Base-by-base conservation (phyloP, 2,797 vertebrate genomes). In the Stomatorhinus walkeri region DNA sequence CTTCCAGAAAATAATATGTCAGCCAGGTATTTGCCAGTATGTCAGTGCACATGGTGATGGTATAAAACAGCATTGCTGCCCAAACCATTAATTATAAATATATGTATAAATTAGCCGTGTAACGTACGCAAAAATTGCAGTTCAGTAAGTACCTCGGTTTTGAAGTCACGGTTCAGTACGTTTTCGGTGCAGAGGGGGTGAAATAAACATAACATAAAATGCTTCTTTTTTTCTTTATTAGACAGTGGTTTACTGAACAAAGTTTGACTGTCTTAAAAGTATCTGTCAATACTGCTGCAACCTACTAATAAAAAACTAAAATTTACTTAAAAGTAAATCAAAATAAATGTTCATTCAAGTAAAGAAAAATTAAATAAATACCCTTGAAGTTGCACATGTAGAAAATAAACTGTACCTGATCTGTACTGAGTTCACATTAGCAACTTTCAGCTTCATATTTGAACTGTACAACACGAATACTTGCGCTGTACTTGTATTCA, bases 1-100 rank as follows among this genome's bases (percentile, higher is more conserved):
- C 97, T 98, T 28, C 97, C 98, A 1, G 97, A 98, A 93, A 97
- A 97, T 87, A 95, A 95, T 85, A 99, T 98, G 98, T 95, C 96
- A 40, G 97, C 96, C 93, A 98, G 98, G 98, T 99, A 96, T 81
- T 48, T 46, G 56, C 85, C 89, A 14, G 48, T 88, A 72, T 84
- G 40, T 49, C 8, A 24, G 8, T 40, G 76, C 19, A 9, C 32
- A 24, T 43, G 56, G 87, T 89, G 19, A n/a, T 68, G 49, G 54
- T 32, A 59, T 36, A 54, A 89, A 79, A 87, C 49, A 88, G 22
- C 32, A 43, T 3, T 8, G 52, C 72, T 90, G 79, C 79, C 52
- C 86, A 81, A 87, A 88, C 52, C 88, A 24, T 91, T 91, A 46
- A 88, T 79, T 88, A 83, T 54, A 79, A 56, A 28, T 43, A 14